Percentiles rank a stretch among this genome's conserved stretches.
phyloP scores from a whole-genome alignment of 1,140 invertebrate species.

The Drosophila rufa region DNA sequence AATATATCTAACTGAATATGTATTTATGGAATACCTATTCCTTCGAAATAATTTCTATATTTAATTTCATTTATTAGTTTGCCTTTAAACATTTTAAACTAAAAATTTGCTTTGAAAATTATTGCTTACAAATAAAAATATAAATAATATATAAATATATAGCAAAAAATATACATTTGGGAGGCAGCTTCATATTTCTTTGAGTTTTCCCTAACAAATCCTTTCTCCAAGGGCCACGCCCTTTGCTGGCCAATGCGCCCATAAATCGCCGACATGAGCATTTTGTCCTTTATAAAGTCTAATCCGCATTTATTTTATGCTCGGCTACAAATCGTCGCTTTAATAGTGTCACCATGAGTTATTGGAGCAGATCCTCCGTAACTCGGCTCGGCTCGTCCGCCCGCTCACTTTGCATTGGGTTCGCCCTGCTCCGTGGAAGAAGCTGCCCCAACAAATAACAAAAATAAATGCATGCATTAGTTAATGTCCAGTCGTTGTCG shows the following conservation, averaged over 20 bases:
- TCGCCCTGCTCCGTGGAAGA: background rate
- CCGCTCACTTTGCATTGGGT: slow-evolving; percentile 27
- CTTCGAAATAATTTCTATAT: too few relatives aligned
- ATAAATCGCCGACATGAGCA: slow-evolving; percentile 83
- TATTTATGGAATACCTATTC: too few relatives aligned
- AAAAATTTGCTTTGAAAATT: too few relatives aligned
- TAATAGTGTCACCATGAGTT: slow-evolving; percentile 85
- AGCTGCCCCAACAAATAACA: slow-evolving; percentile 53
- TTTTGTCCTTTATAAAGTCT: slow-evolving; percentile 85
- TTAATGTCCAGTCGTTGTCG: slow-evolving; percentile 78
- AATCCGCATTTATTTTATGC: slow-evolving; percentile 85
- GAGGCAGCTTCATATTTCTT: too few relatives aligned
- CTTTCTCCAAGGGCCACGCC: slow-evolving; percentile 44
- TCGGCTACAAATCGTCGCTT: slow-evolving; percentile 85
- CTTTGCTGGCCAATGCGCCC: slow-evolving; percentile 34
- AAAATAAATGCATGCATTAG: slow-evolving; percentile 83
- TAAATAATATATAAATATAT: background rate
- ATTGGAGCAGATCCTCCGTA: slow-evolving; percentile 68
- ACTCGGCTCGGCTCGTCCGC: slow-evolving; percentile 11
- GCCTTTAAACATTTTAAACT: too few relatives aligned
- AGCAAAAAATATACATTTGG: background rate
- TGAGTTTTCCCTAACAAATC: background rate
- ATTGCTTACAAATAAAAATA: background rate
- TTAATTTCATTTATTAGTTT: too few relatives aligned
- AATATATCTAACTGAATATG: too few relatives aligned